Evolutionary conservation across 1,140 invertebrate species (phyloP).

Genomic region (Aricia agestis): DNA sequence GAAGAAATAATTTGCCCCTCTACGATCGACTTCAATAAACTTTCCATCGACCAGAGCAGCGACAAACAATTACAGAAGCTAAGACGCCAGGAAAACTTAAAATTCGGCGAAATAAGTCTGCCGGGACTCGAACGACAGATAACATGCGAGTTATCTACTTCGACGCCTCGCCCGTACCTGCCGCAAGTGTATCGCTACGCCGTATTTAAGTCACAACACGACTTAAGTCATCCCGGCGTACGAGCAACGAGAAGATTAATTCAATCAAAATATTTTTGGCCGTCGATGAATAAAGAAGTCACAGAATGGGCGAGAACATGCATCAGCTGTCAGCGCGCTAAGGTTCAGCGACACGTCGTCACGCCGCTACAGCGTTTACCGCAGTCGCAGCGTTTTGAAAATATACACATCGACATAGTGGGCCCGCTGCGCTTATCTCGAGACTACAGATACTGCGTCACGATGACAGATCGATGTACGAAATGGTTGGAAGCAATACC

Average conservation of each 20-base stretch:
- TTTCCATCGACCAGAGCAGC: conserved; percentile 19
- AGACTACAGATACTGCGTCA: too few species aligned
- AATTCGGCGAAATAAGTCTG: not conserved
- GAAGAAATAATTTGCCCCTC: conserved; percentile 22
- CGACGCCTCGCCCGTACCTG: conserved; percentile 16
- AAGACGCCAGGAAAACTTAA: conserved; percentile 13
- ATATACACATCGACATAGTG: too few species aligned
- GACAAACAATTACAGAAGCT: conserved; percentile 24
- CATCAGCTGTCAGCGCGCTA: conserved; percentile 23
- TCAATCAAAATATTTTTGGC: conserved; percentile 22
- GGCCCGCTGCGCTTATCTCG: too few species aligned
- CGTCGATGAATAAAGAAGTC: conserved; percentile 21
- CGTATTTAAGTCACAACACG: conserved; percentile 26
- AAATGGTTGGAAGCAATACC: too few species aligned
- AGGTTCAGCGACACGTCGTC: conserved; percentile 21
- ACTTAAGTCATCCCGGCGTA: conserved; percentile 22
- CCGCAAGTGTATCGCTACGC: conserved; percentile 20
- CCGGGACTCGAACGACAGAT: conserved; percentile 5
- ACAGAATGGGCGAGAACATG: conserved; percentile 22
- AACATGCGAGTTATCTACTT: conserved; percentile 9
- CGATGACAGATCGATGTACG: too few species aligned
- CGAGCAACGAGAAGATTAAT: conserved; percentile 22
- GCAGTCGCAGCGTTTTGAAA: too few species aligned
- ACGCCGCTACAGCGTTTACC: not conserved
- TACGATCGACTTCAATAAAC: conserved; percentile 14